These are phyloP conservation scores for Pandion haliaetus DNA, from an alignment of 2,113 vertebrate species.

Conservation along the genomic window DNA sequence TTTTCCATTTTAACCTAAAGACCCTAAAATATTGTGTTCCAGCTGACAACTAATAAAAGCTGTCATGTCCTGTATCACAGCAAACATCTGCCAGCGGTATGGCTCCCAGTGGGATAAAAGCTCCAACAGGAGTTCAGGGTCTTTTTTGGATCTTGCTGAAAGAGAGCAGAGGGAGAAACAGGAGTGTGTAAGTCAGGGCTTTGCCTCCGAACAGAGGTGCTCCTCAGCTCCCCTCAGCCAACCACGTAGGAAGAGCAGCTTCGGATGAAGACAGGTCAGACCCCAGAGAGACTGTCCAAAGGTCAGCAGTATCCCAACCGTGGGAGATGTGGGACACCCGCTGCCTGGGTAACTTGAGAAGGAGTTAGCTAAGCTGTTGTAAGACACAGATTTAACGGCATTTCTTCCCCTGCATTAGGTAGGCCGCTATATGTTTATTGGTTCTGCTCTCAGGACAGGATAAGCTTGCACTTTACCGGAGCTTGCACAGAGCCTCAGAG, in stretches of 20 bases:
- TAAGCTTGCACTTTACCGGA: neutral
- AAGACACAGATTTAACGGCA: neutral
- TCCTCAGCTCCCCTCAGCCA: neutral
- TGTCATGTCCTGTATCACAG: conserved; percentile 48
- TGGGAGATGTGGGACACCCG: neutral
- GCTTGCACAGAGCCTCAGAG: neutral
- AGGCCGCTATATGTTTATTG: neutral
- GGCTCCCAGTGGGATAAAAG: conserved; percentile 1
- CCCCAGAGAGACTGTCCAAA: neutral
- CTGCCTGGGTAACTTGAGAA: neutral
- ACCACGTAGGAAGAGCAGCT: neutral
- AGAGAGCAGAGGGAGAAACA: neutral
- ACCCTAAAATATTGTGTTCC: conserved; percentile 41
- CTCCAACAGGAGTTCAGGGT: neutral
- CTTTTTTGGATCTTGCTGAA: neutral
- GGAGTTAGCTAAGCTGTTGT: neutral
- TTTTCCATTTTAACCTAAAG: conserved; percentile 39
- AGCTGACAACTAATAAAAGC: conserved; percentile 56
- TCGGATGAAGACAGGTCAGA: neutral
- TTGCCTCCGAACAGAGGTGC: neutral
- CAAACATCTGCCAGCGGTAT: conserved; percentile 42
- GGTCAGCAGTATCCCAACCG: neutral
- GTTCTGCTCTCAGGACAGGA: neutral
- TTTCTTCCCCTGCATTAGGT: neutral
- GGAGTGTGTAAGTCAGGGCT: neutral